Evolutionary conservation across 2,113 vertebrate species (phyloP).

Genomic region (Xiphophorus maculatus): DNA sequence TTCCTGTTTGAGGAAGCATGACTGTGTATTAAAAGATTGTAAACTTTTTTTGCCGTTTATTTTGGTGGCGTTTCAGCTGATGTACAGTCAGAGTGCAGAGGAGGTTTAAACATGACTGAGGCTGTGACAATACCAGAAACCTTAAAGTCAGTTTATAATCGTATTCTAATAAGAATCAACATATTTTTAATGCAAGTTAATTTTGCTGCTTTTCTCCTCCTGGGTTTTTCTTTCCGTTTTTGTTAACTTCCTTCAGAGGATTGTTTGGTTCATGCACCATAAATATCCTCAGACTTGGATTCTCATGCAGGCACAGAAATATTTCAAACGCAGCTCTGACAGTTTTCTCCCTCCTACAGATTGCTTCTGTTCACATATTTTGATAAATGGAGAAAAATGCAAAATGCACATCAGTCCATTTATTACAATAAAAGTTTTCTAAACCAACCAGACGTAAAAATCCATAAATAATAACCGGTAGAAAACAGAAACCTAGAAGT

Average conservation of each 20-base stretch:
- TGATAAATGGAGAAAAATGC: too few relatives aligned
- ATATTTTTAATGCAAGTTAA: too few relatives aligned
- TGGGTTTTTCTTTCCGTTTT: not conserved
- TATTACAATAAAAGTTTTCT: too few relatives aligned
- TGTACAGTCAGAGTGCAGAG: not conserved
- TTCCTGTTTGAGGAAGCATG: constrained; percentile 37
- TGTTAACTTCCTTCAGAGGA: not conserved
- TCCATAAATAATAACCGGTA: too few relatives aligned
- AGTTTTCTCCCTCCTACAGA: not conserved
- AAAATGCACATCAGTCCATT: not conserved
- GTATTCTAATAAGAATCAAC: not conserved
- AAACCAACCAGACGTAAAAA: too few relatives aligned
- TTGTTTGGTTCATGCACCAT: not conserved
- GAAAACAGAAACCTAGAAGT: not conserved
- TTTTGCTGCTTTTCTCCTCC: too few relatives aligned
- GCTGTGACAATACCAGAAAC: not conserved
- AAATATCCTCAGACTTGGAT: not conserved
- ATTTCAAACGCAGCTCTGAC: not conserved
- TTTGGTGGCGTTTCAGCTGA: not conserved
- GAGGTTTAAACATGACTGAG: not conserved
- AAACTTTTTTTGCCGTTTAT: constrained; percentile 12
- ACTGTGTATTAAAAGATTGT: not conserved
- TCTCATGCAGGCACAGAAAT: not conserved
- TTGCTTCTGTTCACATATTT: not conserved
- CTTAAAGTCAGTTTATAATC: not conserved